Percentiles rank a stretch among this genome's conserved stretches.
These are phyloP conservation scores for Aphidius colemani DNA, from an alignment of 2,888 invertebrate genomes.

Conservation along the genomic window DNA sequence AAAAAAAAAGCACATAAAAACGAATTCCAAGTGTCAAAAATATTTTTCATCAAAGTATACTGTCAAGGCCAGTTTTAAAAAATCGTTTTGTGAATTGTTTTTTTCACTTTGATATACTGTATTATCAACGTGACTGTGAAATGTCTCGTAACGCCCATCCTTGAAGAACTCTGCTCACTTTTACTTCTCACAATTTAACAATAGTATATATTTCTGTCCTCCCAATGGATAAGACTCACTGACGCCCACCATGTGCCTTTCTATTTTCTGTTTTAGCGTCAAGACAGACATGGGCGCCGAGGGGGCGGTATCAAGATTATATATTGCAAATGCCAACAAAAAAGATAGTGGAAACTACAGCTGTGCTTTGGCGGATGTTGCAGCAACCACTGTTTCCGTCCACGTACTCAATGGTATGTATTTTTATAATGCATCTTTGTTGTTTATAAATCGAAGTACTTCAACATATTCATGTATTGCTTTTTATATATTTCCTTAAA, in stretches of 20 bases:
- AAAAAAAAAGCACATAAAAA: too few species aligned
- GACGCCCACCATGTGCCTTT: conserved; percentile 29
- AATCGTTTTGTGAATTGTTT: too few species aligned
- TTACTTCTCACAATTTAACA: not conserved
- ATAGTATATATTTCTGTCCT: not conserved
- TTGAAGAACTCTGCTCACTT: conserved; percentile 4
- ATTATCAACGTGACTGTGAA: too few species aligned
- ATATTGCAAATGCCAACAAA: conserved; percentile 79
- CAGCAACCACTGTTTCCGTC: conserved; percentile 72
- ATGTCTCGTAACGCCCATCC: conserved; percentile 5
- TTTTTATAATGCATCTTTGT: conserved; percentile 15
- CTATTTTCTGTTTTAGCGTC: conserved; percentile 65
- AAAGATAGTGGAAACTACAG: conserved; percentile 82
- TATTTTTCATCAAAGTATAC: too few species aligned
- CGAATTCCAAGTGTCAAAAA: too few species aligned
- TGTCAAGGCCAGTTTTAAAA: too few species aligned
- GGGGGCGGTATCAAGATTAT: conserved; percentile 75
- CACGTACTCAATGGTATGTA: conserved; percentile 77
- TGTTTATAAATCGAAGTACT: conserved; percentile 15
- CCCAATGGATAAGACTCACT: conserved; percentile 26
- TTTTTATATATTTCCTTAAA: not conserved
- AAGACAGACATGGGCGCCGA: conserved; percentile 78
- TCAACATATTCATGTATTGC: not conserved
- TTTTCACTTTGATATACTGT: too few species aligned
- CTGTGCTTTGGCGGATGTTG: conserved; percentile 74